These are phyloP conservation scores for Cepaea nemoralis DNA, from an alignment of 1,140 invertebrate genomes.

Conservation along the genomic window DNA sequence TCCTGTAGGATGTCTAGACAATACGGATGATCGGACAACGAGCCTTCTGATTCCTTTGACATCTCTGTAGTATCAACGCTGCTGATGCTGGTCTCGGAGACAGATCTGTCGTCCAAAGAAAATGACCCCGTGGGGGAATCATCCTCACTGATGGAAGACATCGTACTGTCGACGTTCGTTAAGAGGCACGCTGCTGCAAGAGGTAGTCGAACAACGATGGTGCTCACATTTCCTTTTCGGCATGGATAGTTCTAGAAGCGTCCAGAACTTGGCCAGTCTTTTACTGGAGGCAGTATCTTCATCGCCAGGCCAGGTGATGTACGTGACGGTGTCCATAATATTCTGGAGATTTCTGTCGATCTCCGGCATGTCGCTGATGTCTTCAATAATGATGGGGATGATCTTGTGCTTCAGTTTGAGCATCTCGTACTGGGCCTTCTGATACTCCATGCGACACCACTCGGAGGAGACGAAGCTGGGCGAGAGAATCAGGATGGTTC, in stretches of 20 bases:
- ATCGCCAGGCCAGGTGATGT: slow-evolving; percentile 63
- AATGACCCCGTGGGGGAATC: neutral
- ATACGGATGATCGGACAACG: neutral
- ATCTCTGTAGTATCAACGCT: neutral
- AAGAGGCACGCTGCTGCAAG: slow-evolving; percentile 44
- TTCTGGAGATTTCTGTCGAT: slow-evolving; percentile 59
- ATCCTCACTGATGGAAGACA: neutral
- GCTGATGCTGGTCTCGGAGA: neutral
- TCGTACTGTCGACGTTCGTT: slow-evolving; percentile 27
- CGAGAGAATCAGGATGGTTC: slow-evolving; percentile 66
- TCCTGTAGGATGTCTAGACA: neutral
- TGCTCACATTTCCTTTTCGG: slow-evolving; percentile 58
- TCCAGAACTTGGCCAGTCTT: slow-evolving; percentile 59
- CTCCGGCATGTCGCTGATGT: slow-evolving; percentile 50
- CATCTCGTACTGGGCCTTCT: slow-evolving; percentile 69
- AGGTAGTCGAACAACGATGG: slow-evolving; percentile 32
- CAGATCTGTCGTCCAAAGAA: neutral
- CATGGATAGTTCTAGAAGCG: slow-evolving; percentile 58
- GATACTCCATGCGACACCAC: slow-evolving; percentile 68
- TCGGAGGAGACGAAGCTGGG: slow-evolving; percentile 64
- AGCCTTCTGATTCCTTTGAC: neutral
- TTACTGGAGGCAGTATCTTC: slow-evolving; percentile 45
- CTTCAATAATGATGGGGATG: slow-evolving; percentile 64
- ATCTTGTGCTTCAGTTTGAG: slow-evolving; percentile 66
- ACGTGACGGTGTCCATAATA: slow-evolving; percentile 65